These are phyloP conservation scores for Murina feae DNA, from an alignment of 2,113 vertebrate species.

Conservation along the genomic window DNA sequence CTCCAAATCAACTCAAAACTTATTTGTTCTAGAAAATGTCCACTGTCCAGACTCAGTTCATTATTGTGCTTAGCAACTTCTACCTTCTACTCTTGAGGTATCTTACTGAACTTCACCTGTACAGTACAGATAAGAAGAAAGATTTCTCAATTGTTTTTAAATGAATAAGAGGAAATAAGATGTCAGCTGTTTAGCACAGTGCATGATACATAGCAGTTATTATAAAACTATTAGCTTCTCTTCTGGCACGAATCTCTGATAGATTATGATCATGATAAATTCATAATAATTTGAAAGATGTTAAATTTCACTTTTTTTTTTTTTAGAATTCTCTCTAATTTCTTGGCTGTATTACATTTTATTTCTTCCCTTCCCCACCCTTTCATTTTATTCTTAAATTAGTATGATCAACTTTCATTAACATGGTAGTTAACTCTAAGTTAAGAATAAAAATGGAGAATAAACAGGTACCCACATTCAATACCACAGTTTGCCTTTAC, in stretches of 20 bases:
- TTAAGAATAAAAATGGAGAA: not conserved
- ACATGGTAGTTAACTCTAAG: not conserved
- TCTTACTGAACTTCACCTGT: not conserved
- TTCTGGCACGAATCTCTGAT: not conserved
- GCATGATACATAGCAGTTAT: not conserved
- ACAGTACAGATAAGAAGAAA: not conserved
- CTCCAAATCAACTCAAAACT: not conserved
- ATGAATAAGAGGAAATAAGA: not conserved
- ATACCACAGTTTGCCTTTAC: not conserved
- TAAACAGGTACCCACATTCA: not conserved
- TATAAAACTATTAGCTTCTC: not conserved
- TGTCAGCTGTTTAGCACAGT: not conserved
- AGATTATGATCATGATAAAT: too few relatives aligned
- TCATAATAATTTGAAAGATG: not conserved
- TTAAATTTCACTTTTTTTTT: not conserved
- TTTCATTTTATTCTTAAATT: slow-evolving; percentile 6
- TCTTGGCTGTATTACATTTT: not conserved
- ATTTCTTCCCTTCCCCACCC: not conserved
- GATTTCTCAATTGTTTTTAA: not conserved
- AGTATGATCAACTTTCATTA: not conserved
- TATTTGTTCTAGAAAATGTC: not conserved
- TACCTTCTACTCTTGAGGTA: not conserved
- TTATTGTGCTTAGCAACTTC: not conserved
- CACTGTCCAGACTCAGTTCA: not conserved
- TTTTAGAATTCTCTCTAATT: not conserved